Evolutionary conservation across 2,888 invertebrate genomes (phyloP).

Genomic region (Plagiodera versicolora): DNA sequence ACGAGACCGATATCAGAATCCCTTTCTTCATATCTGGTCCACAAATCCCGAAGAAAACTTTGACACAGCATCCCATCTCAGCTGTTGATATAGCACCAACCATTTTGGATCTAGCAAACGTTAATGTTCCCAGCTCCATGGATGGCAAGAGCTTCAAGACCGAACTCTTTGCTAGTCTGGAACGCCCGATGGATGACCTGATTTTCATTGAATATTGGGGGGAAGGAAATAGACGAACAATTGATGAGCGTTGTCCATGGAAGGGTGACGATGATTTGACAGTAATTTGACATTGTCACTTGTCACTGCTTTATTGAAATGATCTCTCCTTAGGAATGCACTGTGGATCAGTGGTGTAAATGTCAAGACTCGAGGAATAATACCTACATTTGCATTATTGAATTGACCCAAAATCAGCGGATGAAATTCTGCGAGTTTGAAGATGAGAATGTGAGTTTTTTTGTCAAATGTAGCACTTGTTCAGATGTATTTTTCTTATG

Average conservation of each 20-base stretch:
- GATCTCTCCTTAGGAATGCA: too few relatives aligned
- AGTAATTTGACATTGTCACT: slow-evolving; percentile 61
- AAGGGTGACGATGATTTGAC: slow-evolving; percentile 61
- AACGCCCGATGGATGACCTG: slow-evolving; percentile 52
- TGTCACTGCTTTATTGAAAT: too few relatives aligned
- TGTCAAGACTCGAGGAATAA: slow-evolving; percentile 86
- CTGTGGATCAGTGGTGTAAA: slow-evolving; percentile 70
- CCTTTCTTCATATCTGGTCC: slow-evolving; percentile 83
- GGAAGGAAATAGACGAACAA: slow-evolving; percentile 64
- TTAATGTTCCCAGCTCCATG: slow-evolving; percentile 47
- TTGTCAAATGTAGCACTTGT: too few relatives aligned
- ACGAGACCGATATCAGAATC: slow-evolving; percentile 85
- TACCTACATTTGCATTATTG: slow-evolving; percentile 77
- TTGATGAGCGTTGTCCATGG: slow-evolving; percentile 68
- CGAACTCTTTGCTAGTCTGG: slow-evolving; percentile 25
- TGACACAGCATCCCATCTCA: slow-evolving; percentile 62
- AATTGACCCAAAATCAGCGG: slow-evolving; percentile 59
- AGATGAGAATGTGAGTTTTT: slow-evolving; percentile 58
- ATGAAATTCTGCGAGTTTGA: slow-evolving; percentile 67
- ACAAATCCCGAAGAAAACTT: slow-evolving; percentile 56
- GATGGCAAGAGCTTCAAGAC: slow-evolving; percentile 45
- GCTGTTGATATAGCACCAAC: slow-evolving; percentile 87
- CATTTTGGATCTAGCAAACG: slow-evolving; percentile 71
- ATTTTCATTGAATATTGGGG: slow-evolving; percentile 84
- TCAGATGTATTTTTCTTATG: neutral